phyloP scores from a whole-genome alignment of 2,113 vertebrate species.

The Actinemys pallida region DNA sequence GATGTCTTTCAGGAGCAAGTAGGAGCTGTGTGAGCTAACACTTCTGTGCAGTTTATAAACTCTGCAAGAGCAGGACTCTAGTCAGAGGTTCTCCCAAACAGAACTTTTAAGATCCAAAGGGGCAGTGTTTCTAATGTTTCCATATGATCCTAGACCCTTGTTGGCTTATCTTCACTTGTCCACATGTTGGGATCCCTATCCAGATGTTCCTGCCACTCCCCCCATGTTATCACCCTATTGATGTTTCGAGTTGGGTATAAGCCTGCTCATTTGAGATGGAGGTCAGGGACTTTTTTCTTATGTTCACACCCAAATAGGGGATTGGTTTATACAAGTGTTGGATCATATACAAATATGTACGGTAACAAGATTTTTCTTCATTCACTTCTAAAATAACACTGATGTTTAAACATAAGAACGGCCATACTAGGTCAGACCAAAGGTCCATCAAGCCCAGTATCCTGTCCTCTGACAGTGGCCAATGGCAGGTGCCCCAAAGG shows the following conservation, averaged over 20 bases:
- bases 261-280: not conserved
- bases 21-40: not conserved
- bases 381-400: not conserved
- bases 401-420: not conserved
- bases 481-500: no score
- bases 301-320: not conserved
- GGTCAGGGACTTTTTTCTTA: not conserved
- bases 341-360: not conserved
- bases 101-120: not conserved
- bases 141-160: not conserved
- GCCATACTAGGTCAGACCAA: no score
- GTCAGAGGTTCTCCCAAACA: not conserved
- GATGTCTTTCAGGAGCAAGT: not conserved
- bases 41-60: not conserved
- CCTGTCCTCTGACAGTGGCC: no score
- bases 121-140: not conserved
- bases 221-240: not conserved
- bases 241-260: not conserved
- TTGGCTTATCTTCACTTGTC: not conserved
- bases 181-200: not conserved
- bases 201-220: not conserved
- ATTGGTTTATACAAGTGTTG: not conserved
- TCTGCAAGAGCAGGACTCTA: not conserved
- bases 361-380: not conserved
- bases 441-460: no score